Conservation (phyloP, 1,140 invertebrate genomes). For the Apis cerana region DNA sequence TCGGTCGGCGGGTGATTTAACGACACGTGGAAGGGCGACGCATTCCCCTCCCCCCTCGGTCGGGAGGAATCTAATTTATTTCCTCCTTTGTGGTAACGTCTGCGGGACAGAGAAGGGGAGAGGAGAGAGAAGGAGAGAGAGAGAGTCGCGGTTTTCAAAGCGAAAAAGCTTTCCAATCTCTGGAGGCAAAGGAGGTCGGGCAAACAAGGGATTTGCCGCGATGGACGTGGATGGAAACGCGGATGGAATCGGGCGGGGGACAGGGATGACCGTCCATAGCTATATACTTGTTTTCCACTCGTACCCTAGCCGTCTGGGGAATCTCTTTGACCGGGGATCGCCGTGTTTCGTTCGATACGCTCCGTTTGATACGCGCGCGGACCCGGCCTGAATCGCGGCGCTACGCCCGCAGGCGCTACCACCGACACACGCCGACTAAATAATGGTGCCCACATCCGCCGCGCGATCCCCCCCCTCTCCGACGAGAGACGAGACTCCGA, state of each 20-base stretch:
- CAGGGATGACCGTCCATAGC: slow-evolving; percentile 27
- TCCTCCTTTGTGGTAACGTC: slow-evolving; percentile 23
- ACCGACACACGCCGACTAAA: slow-evolving; percentile 64
- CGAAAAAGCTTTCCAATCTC: slow-evolving; percentile 53
- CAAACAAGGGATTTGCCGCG: slow-evolving; percentile 50
- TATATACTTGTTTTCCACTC: slow-evolving; percentile 42
- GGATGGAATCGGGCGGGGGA: slow-evolving; percentile 26
- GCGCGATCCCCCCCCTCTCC: background rate
- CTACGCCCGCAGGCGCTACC: slow-evolving; percentile 54
- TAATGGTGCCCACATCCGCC: slow-evolving; percentile 71
- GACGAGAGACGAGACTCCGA: background rate
- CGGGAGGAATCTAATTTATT: slow-evolving; percentile 53
- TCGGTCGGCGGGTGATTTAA: slow-evolving; percentile 49
- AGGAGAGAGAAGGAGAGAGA: background rate
- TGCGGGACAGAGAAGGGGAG: slow-evolving; percentile 16
- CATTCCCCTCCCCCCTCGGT: background rate
- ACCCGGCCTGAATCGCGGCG: slow-evolving; percentile 50
- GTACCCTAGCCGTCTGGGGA: slow-evolving; percentile 15
- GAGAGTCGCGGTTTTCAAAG: slow-evolving; percentile 48
- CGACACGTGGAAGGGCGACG: slow-evolving; percentile 10
- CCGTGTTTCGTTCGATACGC: slow-evolving; percentile 68
- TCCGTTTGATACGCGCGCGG: slow-evolving; percentile 72
- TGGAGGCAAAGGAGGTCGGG: slow-evolving; percentile 43
- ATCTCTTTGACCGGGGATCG: slow-evolving; percentile 58
- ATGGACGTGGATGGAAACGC: slow-evolving; percentile 43